Base-by-base conservation (phyloP, 2,113 vertebrate genomes). In the Nothobranchius furzeri region DNA sequence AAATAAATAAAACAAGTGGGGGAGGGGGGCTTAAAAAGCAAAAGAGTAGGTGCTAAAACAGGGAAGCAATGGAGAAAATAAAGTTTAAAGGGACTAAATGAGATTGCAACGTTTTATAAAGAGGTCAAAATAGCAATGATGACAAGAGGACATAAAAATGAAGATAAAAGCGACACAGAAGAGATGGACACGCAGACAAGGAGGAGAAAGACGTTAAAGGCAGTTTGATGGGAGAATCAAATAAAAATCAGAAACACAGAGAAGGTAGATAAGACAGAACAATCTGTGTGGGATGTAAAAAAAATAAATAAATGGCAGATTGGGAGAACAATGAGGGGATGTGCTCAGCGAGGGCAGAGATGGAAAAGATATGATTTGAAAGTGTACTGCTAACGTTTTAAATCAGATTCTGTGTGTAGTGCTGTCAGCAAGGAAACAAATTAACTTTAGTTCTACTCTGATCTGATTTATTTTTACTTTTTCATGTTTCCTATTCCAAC, bases 341-440 rank as follows among this genome's bases (percentile, higher is more conserved):
- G 61, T 71, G 35, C 68, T 50, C 52, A 24, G 46, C 50, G 54
- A 62, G 52, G 60, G 73, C 64, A 69, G 65, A 74, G 75, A 84
- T 65, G 5, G 73, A 68, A 17, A 62, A 49, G 57, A 70, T 67
- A 68, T 6, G 46, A 78, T 67, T 70, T 17, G 9, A 48, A 62
- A 70, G 49, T 36, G 54, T 62, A 47, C 43, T 1, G 3, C 15
- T 17, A 72, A 73, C 79, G 36, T 76, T 64, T 65, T 15, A 56
- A 81, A 73, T 68, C 68, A 57, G n/a, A 60, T 58, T 64, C 42
- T 69, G 70, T 58, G 43, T 73, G 66, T 79, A 68, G 54, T n/a
- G 47, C 70, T 30, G 58, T 65, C 77, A 72, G 79, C 76, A 80
- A 85, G 85, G 78, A 76, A 76, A 49, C 50, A 80, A 70, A 82